These are phyloP conservation scores for Dusona sp. DNA, from an alignment of 2,888 invertebrate genomes.

Conservation along the genomic window DNA sequence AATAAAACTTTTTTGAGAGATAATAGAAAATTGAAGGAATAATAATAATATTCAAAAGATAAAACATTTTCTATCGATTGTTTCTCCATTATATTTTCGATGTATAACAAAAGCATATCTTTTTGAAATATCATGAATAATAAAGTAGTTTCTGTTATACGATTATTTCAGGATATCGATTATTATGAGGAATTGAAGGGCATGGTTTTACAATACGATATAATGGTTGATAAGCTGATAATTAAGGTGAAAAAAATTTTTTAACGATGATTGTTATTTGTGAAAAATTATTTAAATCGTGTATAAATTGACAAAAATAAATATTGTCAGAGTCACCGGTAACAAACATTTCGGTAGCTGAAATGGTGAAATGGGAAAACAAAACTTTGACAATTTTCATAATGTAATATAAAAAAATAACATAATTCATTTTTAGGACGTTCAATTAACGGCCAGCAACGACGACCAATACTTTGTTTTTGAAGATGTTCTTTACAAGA, in stretches of 20 bases:
- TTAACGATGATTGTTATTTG: background rate
- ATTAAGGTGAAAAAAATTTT: constrained; percentile 88
- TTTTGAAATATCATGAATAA: background rate
- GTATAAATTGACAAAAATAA: background rate
- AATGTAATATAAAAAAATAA: background rate
- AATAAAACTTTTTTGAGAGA: no score
- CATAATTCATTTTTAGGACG: constrained; percentile 87
- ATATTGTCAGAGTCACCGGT: background rate
- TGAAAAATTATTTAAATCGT: background rate
- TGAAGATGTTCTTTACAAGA: constrained; percentile 97
- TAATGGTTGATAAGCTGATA: constrained; percentile 97
- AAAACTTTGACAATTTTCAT: background rate
- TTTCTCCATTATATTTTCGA: background rate
- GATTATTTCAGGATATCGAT: constrained; percentile 87
- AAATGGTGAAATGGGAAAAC: background rate
- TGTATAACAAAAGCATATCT: background rate
- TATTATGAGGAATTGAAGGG: constrained; percentile 93
- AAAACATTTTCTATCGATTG: background rate
- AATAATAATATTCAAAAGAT: background rate
- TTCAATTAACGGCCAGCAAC: constrained; percentile 97
- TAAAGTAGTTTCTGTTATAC: constrained; percentile 15
- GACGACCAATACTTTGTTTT: constrained; percentile 99
- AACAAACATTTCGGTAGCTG: background rate
- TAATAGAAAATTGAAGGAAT: background rate
- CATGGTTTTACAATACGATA: constrained; percentile 94